Evolutionary conservation across 2,888 invertebrate species (phyloP).

Genomic region (Sceliomorpha sp.): DNA sequence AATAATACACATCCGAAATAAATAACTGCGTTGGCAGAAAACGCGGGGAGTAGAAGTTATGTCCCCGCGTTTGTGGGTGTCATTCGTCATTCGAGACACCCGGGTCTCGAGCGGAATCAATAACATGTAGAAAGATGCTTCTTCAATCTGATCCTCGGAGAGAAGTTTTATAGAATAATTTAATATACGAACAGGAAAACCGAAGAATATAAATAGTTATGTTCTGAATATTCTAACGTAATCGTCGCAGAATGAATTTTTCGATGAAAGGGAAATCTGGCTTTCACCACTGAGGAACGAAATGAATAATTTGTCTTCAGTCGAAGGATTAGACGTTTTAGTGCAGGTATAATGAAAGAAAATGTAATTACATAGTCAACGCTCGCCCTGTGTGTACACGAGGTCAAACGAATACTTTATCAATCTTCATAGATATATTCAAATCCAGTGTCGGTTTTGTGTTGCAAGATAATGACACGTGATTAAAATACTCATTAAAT

Average conservation of each 20-base stretch:
- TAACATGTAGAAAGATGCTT: slow-evolving; percentile 50
- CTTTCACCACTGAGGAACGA: slow-evolving; percentile 53
- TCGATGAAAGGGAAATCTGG: slow-evolving; percentile 32
- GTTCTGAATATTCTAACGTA: too few relatives aligned
- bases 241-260: too few relatives aligned
- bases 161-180: background rate
- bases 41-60: slow-evolving; percentile 63
- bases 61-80: slow-evolving; percentile 56
- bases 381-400: slow-evolving; percentile 21
- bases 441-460: slow-evolving; percentile 30
- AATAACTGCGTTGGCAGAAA: slow-evolving; percentile 62
- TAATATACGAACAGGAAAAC: too few relatives aligned
- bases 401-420: slow-evolving; percentile 53
- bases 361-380: slow-evolving; percentile 51
- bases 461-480: slow-evolving; percentile 27
- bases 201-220: too few relatives aligned
- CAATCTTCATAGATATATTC: slow-evolving; percentile 49
- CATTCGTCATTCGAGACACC: slow-evolving; percentile 65
- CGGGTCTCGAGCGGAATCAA: slow-evolving; percentile 59
- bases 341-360: slow-evolving; percentile 18
- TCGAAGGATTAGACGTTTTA: slow-evolving; percentile 23
- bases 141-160: slow-evolving; percentile 4
- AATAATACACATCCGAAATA: slow-evolving; percentile 72
- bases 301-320: slow-evolving; percentile 42
- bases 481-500: slow-evolving; percentile 39